Percentiles rank a stretch among this genome's conserved stretches.
These are phyloP conservation scores for Aradus depressus DNA, from an alignment of 2,888 invertebrate species.

Conservation along the genomic window DNA sequence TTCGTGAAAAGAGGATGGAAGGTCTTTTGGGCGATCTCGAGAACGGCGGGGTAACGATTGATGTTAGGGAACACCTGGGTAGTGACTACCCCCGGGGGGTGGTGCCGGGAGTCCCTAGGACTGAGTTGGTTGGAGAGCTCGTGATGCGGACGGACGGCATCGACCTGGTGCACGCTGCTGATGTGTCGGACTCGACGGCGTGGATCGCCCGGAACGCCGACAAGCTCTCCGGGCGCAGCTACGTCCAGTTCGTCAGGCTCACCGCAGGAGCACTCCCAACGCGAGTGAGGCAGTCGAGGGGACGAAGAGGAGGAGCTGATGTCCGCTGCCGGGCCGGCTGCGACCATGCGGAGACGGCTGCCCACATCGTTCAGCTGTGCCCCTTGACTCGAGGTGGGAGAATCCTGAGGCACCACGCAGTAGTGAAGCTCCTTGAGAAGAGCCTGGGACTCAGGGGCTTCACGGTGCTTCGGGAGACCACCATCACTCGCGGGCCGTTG, in stretches of 20 bases:
- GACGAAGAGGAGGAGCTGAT: too few species aligned
- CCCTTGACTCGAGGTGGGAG: too few species aligned
- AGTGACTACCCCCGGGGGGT: background rate
- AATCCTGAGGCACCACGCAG: too few species aligned
- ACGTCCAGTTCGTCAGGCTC: conserved; percentile 32
- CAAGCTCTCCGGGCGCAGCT: conserved; percentile 33
- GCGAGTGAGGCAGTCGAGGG: conserved; percentile 30
- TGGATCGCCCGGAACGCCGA: conserved; percentile 1
- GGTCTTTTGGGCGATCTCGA: background rate
- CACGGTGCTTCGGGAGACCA: too few species aligned
- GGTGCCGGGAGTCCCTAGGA: background rate
- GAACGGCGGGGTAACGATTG: background rate
- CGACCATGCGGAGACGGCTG: too few species aligned
- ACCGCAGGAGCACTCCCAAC: conserved; percentile 34
- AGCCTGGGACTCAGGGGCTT: too few species aligned
- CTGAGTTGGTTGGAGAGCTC: conserved; percentile 28
- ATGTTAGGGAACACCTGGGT: background rate
- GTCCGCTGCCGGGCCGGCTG: too few species aligned
- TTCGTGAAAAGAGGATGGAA: background rate
- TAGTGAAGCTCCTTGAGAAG: too few species aligned
- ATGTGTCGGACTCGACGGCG: background rate
- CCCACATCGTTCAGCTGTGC: too few species aligned
- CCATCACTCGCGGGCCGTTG: too few species aligned
- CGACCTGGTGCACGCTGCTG: conserved; percentile 3
- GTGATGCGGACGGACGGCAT: conserved; percentile 23